Conservation (phyloP, 2,797 vertebrate genomes). For the Phalloptychus januarius region DNA sequence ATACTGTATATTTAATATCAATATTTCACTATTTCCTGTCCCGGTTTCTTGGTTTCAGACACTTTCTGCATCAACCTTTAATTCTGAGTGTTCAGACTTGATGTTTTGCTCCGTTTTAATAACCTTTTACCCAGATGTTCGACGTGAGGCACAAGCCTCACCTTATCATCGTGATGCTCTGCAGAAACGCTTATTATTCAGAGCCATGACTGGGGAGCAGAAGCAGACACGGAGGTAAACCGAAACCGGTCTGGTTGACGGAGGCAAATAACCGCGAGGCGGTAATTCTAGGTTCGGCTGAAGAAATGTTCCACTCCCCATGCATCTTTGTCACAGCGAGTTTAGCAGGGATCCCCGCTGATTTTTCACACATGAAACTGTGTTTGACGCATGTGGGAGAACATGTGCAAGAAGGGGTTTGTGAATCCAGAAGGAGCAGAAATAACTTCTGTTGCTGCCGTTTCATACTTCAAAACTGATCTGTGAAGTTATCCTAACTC, state of each 20-base stretch:
- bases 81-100: neutral
- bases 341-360: neutral
- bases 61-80: neutral
- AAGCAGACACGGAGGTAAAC: constrained; percentile 11
- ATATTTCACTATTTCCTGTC: constrained; percentile 3
- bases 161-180: neutral
- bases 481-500: too few species aligned
- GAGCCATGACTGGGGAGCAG: neutral
- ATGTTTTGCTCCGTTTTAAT: constrained; percentile 4
- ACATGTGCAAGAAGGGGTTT: neutral
- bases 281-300: constrained; percentile 11
- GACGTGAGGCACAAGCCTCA: neutral
- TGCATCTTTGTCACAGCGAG: constrained; percentile 2
- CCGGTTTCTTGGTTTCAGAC: neutral
- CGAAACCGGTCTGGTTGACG: constrained; percentile 3
- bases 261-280: constrained; percentile 4
- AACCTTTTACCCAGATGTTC: constrained; percentile 16
- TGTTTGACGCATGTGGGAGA: neutral
- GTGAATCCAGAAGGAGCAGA: neutral
- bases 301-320: constrained; percentile 7
- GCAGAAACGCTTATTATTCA: constrained; percentile 7
- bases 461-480: neutral
- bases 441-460: neutral
- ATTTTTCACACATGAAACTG: constrained; percentile 7
- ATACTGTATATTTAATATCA: constrained; percentile 10